Evolutionary conservation across 2,113 vertebrate genomes (phyloP), one percentile per base, ranked within the genome.

Genomic region (Hiodon tergisus): DNA sequence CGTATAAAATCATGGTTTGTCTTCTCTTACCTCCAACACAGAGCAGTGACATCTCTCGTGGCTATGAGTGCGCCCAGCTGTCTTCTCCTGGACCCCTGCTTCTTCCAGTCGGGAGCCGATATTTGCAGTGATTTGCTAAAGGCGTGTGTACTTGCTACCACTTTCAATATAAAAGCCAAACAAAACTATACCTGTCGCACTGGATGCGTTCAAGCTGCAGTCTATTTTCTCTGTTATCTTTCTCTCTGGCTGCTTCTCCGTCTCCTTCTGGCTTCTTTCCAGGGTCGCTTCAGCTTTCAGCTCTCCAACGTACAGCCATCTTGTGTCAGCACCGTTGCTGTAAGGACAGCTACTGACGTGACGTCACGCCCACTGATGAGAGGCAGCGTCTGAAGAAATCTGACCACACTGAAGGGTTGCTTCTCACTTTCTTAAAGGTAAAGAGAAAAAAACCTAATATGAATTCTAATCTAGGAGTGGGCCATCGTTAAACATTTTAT

Each of bases 1-100:
- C 1, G 31, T 31, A 31, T 31, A 31, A 31, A 31, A 31, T 31
- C 31, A 31, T 4, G 67, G n/a, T 59, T 63, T 46, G 58, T 61
- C 10, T 47, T 62, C 46, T 77, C 90, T 87, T 90, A 96, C 94
- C 94, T 93, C 94, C 93, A 77, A 96, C 94, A 85, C 94, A 96
- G 76, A 96, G 91, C 82, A 96, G 91, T 87, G 94, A 96, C 94
- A 96, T 96, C 82, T 88, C 90, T 90, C 78, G 77, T 31, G 6
- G 69, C 59, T 85, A 76, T 76, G 57, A 76, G 60, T 67, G 74
- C 16, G 75, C 69, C 81, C 76, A 73, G 78, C 78, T 63, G 61
- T 78, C 31, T 83, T 81, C 81, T 73, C 78, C 70, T 72, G 70
- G 80, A 74, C 77, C 75, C 65, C 75, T 71, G 75, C 31, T 31